Evolutionary conservation across 1,140 invertebrate species (phyloP).

Genomic region (Lordiphosa clarofinis): DNA sequence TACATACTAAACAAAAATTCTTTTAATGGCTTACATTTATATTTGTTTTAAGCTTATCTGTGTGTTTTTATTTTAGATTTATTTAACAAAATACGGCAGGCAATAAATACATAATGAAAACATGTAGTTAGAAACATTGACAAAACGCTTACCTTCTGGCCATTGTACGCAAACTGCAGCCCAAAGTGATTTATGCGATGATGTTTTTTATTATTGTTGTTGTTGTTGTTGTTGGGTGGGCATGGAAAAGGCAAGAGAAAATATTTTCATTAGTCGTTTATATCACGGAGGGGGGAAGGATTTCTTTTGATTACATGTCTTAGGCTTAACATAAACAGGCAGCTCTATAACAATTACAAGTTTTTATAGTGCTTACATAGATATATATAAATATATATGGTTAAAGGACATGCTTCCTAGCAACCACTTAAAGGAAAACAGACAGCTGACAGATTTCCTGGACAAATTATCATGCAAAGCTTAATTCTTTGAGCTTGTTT

Average conservation of each 20-base stretch:
- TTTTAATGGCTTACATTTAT: too few relatives aligned
- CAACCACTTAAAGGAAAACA: too few relatives aligned
- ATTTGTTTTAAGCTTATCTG: slow-evolving; percentile 11
- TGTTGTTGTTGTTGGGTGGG: slow-evolving; percentile 31
- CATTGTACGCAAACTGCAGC: slow-evolving; percentile 93
- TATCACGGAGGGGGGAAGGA: slow-evolving; percentile 17
- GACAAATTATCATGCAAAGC: too few relatives aligned
- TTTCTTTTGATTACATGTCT: slow-evolving; percentile 41
- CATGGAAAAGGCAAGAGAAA: slow-evolving; percentile 68
- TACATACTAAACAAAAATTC: too few relatives aligned
- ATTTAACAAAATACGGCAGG: slow-evolving; percentile 69
- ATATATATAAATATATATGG: slow-evolving; percentile 32
- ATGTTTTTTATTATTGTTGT: slow-evolving; percentile 21
- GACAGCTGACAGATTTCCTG: too few relatives aligned
- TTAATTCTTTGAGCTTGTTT: too few relatives aligned
- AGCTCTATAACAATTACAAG: slow-evolving; percentile 39
- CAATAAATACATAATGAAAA: slow-evolving; percentile 70
- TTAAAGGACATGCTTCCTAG: background rate
- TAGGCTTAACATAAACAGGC: slow-evolving; percentile 54
- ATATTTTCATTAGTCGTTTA: slow-evolving; percentile 62
- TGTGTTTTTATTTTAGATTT: slow-evolving; percentile 31
- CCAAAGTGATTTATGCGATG: slow-evolving; percentile 60
- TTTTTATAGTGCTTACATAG: slow-evolving; percentile 37
- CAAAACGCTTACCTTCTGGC: slow-evolving; percentile 88
- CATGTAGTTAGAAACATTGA: slow-evolving; percentile 37